Conservation (phyloP, 2,888 invertebrate species). For the Eurytoma californica region DNA sequence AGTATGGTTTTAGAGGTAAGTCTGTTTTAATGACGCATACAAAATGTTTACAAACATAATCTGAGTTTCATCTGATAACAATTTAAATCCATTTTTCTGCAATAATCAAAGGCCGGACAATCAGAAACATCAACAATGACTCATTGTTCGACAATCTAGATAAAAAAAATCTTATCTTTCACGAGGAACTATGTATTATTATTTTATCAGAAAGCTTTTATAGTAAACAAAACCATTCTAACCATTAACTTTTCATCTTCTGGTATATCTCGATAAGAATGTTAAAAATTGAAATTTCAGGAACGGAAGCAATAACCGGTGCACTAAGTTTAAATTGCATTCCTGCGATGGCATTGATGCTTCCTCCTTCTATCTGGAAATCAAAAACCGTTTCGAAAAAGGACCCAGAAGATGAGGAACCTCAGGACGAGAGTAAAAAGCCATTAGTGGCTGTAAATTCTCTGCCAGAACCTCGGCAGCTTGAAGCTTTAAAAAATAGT, state of each 20-base stretch:
- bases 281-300: slow-evolving; percentile 57
- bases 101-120: too few relatives aligned
- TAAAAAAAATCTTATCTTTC: too few relatives aligned
- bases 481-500: slow-evolving; percentile 50
- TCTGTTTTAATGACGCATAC: not conserved
- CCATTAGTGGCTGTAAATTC: slow-evolving; percentile 43
- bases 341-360: slow-evolving; percentile 83
- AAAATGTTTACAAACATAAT: too few relatives aligned
- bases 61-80: too few relatives aligned
- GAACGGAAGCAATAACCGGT: slow-evolving; percentile 80
- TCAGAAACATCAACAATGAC: too few relatives aligned
- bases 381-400: slow-evolving; percentile 55
- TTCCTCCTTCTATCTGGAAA: slow-evolving; percentile 86
- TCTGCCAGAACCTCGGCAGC: slow-evolving; percentile 20
- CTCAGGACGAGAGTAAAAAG: slow-evolving; percentile 59
- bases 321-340: slow-evolving; percentile 82
- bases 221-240: not conserved
- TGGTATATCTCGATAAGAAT: not conserved
- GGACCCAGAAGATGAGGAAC: slow-evolving; percentile 59
- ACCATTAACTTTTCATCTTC: not conserved
- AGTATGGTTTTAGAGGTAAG: slow-evolving; percentile 82
- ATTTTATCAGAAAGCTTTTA: not conserved
- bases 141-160: too few relatives aligned
- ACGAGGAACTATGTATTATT: too few relatives aligned
- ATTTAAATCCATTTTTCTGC: too few relatives aligned